phyloP scores from a whole-genome alignment of 2,888 invertebrate species.

The Conchocele bisecta region DNA sequence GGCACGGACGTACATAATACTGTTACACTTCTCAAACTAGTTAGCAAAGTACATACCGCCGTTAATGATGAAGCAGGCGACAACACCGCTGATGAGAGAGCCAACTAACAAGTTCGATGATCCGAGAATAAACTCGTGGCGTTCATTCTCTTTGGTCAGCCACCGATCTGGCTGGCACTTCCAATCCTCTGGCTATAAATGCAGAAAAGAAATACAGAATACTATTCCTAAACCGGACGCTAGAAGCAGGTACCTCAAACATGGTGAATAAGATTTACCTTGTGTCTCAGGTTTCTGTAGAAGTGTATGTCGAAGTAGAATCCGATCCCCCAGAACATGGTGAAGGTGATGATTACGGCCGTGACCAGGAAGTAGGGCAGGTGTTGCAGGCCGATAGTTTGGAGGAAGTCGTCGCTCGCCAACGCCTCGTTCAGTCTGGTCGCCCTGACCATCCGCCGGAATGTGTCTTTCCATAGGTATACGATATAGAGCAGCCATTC shows the following conservation, averaged over 20 bases:
- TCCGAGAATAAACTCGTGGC: slow-evolving; percentile 88
- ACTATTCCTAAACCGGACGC: no score
- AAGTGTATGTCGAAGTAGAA: slow-evolving; percentile 88
- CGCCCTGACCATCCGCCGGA: slow-evolving; percentile 10
- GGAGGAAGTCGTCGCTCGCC: slow-evolving; percentile 10
- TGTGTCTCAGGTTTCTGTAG: slow-evolving; percentile 78
- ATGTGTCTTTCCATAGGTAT: slow-evolving; percentile 85
- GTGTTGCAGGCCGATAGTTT: slow-evolving; percentile 50
- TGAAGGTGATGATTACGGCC: slow-evolving; percentile 84
- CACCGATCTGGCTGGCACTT: slow-evolving; percentile 89
- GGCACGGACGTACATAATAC: no score
- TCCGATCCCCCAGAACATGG: slow-evolving; percentile 87
- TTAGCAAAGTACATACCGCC: slow-evolving; percentile 85
- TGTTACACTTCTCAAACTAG: no score
- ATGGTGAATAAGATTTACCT: no score
- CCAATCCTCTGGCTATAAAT: slow-evolving; percentile 86
- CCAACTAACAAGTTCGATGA: slow-evolving; percentile 85
- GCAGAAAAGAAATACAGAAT: not conserved
- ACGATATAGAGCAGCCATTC: slow-evolving; percentile 87
- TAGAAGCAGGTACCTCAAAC: no score
- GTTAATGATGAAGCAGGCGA: slow-evolving; percentile 88
- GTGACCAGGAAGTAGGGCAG: slow-evolving; percentile 52
- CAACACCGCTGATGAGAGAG: slow-evolving; percentile 85
- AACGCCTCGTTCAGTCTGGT: slow-evolving; percentile 6
- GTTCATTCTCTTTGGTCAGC: slow-evolving; percentile 87